Conservation (phyloP, 1,140 invertebrate species). For the Zaprionus taronus region DNA sequence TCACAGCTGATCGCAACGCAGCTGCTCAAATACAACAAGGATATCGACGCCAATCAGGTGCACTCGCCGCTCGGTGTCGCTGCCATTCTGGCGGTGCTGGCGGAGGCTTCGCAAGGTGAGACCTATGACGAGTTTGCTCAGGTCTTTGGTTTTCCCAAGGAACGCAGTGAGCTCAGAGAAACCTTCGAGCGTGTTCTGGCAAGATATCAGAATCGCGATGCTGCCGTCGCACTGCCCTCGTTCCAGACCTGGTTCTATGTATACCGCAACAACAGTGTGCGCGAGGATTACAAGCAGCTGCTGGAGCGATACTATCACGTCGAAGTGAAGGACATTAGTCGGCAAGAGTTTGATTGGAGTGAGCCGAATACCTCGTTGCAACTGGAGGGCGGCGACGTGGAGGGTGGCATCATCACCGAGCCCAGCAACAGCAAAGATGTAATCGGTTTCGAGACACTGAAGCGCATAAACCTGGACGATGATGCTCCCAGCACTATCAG, state of each 20-base stretch:
- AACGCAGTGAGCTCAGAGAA: slow-evolving; percentile 64
- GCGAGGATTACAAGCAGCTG: slow-evolving; percentile 86
- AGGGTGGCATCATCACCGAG: slow-evolving; percentile 37
- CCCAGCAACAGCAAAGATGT: slow-evolving; percentile 81
- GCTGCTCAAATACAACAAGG: slow-evolving; percentile 80
- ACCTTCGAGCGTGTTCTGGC: slow-evolving; percentile 85
- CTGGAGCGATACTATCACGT: slow-evolving; percentile 87
- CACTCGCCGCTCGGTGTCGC: slow-evolving; percentile 88
- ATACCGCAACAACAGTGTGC: slow-evolving; percentile 87
- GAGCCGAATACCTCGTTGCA: slow-evolving; percentile 67
- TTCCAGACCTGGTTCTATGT: slow-evolving; percentile 88
- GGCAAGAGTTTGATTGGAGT: slow-evolving; percentile 83
- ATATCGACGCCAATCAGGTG: slow-evolving; percentile 87
- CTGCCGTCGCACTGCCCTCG: slow-evolving; percentile 85
- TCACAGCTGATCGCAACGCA: slow-evolving; percentile 79
- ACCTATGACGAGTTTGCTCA: slow-evolving; percentile 86
- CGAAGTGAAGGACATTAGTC: slow-evolving; percentile 86
- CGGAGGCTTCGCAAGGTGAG: slow-evolving; percentile 86
- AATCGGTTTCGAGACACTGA: slow-evolving; percentile 78
- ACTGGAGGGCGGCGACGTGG: slow-evolving; percentile 36
- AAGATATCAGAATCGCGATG: slow-evolving; percentile 86
- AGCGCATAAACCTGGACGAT: slow-evolving; percentile 73
- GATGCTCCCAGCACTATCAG: slow-evolving; percentile 44
- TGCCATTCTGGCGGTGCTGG: slow-evolving; percentile 86
- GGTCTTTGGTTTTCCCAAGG: slow-evolving; percentile 86